Base-by-base conservation (phyloP, 2,888 invertebrate genomes). In the Dorcus parallelipipedus region DNA sequence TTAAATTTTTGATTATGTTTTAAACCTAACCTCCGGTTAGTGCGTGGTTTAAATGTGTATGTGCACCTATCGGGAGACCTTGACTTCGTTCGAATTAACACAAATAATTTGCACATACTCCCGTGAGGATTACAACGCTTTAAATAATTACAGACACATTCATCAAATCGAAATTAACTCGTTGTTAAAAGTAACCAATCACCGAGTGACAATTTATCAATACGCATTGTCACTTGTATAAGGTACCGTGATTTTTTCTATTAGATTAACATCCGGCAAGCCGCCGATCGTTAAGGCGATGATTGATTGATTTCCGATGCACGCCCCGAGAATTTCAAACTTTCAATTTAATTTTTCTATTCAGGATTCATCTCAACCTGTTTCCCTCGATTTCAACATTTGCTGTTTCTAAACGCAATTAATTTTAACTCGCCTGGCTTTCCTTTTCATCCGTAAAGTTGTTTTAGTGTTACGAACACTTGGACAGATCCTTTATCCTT, bases 301-400 rank as follows among this genome's bases (percentile, higher is more conserved):
- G 74, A 74, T 74, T 72, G 75, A 75, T 75, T 64, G 72, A 63
- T 70, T 73, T 72, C 68, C 73, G 68, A 72, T 73, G 69, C 20
- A 48, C 55, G 9, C 10, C 48, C 41, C 33, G 17, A 39, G 49
- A 49, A 26, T 48, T 47, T 55, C 23, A 40, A 42, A 52, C 5
- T 48, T 40, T 10, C 33, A 49, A 51, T 20, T 51, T 51, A 51
- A 51, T 51, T 51, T 23, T 23, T 40, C 38, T 20, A 51, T 51
- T 51, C 39, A 51, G 23, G 40, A 51, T 40, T 39, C 20, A 51
- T 51, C 40, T 33, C 26, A 33, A 33, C 26, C 26, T 33, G 26
- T 33, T 33, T 33, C 26, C 26, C 26, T 33, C 26, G 26, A 33
- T 33, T 33, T 33, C 26, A 7, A 33, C 26, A 6, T 33, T 20